Conservation (phyloP, 2,888 invertebrate genomes). For the Philopedon plagiatum region DNA sequence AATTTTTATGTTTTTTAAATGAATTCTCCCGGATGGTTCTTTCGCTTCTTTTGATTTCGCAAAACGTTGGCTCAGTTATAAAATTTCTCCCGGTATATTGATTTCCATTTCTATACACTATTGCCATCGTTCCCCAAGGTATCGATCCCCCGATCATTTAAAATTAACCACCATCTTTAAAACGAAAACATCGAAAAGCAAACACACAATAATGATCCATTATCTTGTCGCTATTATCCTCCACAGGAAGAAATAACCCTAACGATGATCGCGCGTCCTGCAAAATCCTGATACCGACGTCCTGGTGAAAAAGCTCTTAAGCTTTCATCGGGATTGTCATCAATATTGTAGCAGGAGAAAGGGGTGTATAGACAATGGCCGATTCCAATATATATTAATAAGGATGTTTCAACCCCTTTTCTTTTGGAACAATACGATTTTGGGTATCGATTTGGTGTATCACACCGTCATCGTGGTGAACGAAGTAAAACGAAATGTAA, state of each 20-base stretch:
- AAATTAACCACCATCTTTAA: slow-evolving; percentile 49
- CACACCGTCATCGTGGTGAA: slow-evolving; percentile 50
- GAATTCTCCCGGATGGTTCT: too few species aligned
- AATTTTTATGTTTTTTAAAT: too few species aligned
- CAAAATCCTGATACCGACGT: slow-evolving; percentile 50
- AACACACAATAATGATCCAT: slow-evolving; percentile 53
- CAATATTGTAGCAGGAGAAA: slow-evolving; percentile 51
- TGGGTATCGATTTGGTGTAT: slow-evolving; percentile 2
- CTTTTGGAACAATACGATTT: slow-evolving; percentile 27
- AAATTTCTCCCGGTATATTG: neutral
- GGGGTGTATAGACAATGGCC: slow-evolving; percentile 48
- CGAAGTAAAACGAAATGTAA: too few species aligned
- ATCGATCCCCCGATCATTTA: slow-evolving; percentile 44
- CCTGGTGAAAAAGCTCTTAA: slow-evolving; percentile 53
- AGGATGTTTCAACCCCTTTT: slow-evolving; percentile 46
- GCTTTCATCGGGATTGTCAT: slow-evolving; percentile 51
- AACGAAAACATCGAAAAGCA: slow-evolving; percentile 52
- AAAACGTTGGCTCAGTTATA: neutral
- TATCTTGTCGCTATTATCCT: slow-evolving; percentile 50
- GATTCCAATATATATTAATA: slow-evolving; percentile 51
- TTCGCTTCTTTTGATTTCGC: too few species aligned
- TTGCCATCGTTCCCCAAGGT: slow-evolving; percentile 1
- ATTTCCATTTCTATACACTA: neutral
- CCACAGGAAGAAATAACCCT: slow-evolving; percentile 51
- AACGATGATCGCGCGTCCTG: slow-evolving; percentile 51